Conservation (phyloP, 2,113 vertebrate genomes). For the Melanotaenia duboulayi region DNA sequence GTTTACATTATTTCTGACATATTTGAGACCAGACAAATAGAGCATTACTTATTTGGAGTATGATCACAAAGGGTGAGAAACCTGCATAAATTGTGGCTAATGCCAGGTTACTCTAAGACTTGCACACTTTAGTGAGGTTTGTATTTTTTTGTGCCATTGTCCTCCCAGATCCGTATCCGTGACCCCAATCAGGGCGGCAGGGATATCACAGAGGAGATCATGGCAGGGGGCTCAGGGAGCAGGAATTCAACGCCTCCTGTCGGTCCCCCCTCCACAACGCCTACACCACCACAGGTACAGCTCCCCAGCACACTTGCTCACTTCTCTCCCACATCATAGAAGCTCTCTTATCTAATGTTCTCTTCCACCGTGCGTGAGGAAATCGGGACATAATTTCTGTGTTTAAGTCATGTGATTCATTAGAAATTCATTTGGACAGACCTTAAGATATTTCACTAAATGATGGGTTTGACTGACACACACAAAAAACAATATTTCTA, state of each 20-base stretch:
- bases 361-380: background rate
- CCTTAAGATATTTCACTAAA: no score
- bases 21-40: no score
- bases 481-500: no score
- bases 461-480: no score
- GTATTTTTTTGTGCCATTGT: constrained; percentile 65
- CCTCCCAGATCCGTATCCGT: constrained; percentile 93
- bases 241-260: constrained; percentile 94
- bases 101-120: background rate
- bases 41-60: no score
- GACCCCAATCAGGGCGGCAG: constrained; percentile 98
- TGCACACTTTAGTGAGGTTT: constrained; percentile 69
- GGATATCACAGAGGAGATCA: constrained; percentile 98
- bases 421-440: background rate
- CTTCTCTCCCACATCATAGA: constrained; percentile 2
- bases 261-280: constrained; percentile 88
- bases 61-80: background rate
- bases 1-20: no score
- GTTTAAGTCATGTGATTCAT: constrained; percentile 22
- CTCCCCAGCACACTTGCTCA: background rate
- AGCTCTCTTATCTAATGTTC: constrained; percentile 22
- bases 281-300: constrained; percentile 93
- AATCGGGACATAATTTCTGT: constrained; percentile 1
- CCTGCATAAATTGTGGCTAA: background rate
- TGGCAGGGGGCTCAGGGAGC: constrained; percentile 94